Evolutionary conservation across 2,113 vertebrate genomes (phyloP).

Genomic region (Zapus hudsonius): DNA sequence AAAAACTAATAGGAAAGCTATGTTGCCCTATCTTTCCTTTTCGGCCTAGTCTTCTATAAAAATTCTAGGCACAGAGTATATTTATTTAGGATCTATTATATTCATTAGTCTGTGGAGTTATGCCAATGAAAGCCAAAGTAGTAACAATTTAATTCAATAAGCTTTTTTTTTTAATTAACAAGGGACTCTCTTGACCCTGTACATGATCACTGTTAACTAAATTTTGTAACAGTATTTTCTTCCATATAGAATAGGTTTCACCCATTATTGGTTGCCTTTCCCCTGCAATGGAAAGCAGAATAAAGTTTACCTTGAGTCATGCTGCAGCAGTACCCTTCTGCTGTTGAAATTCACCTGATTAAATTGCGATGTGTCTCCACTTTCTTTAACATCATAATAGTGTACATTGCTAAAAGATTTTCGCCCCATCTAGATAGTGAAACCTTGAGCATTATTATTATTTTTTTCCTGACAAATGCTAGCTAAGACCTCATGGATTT

Average conservation of each 20-base stretch:
- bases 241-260: neutral
- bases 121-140: neutral
- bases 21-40: neutral
- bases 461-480: slow-evolving; percentile 30
- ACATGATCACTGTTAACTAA: no score
- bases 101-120: neutral
- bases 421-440: neutral
- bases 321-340: neutral
- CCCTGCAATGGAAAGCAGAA: neutral
- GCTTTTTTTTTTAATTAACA: slow-evolving; percentile 9
- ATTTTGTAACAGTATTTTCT: slow-evolving; percentile 45
- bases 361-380: neutral
- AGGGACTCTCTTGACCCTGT: neutral
- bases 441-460: neutral
- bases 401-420: neutral
- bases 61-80: slow-evolving; percentile 3
- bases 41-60: neutral
- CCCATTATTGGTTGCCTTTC: slow-evolving; percentile 16
- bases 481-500: neutral
- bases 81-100: slow-evolving; percentile 17
- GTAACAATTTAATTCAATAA: neutral
- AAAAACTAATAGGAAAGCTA: neutral
- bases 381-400: neutral
- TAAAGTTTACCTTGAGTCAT: neutral
- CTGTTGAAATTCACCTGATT: slow-evolving; percentile 2